Evolutionary conservation across 1,140 invertebrate genomes (phyloP), one percentile per base, ranked within the genome.

Genomic region (Brachionus sp.): DNA sequence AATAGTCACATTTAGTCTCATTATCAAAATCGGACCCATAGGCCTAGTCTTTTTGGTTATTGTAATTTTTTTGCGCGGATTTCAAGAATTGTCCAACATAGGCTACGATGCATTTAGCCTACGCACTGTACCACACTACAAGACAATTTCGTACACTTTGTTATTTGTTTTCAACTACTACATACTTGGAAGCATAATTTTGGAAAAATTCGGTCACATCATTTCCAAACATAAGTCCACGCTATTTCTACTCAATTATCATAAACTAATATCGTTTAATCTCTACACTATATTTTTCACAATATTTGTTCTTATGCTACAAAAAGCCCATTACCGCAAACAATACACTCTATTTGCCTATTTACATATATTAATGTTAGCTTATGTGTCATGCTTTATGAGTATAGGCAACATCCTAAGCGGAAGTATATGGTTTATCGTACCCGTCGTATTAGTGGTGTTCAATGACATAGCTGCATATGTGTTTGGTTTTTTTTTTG

Each of bases 391-490:
- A 90, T 97, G 95, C 86, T 98, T 98, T 89, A 92, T 98, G 85
- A 96, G 98, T 86, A 96, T 98, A 85, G 94, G 97, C 89, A 98
- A 98, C 89, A 95, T 99, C 85, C 98, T 98, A 89, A 94, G 98
- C 91, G 97, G 95, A 78, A 90, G 94, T 68, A 93, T 95, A 86
- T 95, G 94, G 97, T 66, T 75, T 33, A 46, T 99, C 86, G 93
- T 98, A 82, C 96, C 97, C 13, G 95, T 98, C 0, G 96, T 95
- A 12, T 97, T 98, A 94, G 98, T 99, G 84, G 95, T 98, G 42
- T 95, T 95, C 88, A 99, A 99, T 90, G 98, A 99, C 90, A 95
- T 99, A 62, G 98, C 98, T 94, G 97, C 97, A 0, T 99, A 99
- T 88, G 92, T 99, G 86, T 99, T 98, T 91, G 98, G 98, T 35